These are phyloP conservation scores for Amblyraja radiata DNA, from an alignment of 2,797 vertebrate genomes.

Conservation along the genomic window DNA sequence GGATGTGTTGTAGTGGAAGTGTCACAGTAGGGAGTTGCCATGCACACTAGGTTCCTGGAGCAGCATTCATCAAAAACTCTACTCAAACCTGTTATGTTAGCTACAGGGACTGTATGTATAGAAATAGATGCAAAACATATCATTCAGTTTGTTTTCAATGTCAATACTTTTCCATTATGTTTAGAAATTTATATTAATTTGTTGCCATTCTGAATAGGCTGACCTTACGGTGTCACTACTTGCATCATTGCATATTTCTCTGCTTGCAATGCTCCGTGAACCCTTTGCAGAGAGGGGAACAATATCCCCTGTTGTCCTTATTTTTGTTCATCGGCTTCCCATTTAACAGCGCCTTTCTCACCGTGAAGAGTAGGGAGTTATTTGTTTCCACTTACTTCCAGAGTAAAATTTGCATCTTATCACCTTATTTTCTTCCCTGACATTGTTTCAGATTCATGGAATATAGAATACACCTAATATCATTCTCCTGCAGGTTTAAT, in stretches of 20 bases:
- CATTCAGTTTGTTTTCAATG: neutral
- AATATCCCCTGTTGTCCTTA: neutral
- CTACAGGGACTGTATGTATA: neutral
- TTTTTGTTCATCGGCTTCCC: neutral
- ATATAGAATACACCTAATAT: neutral
- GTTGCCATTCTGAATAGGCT: neutral
- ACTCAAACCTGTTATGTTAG: neutral
- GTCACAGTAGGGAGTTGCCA: neutral
- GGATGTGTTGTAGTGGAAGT: neutral
- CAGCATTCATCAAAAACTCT: slow-evolving; percentile 23
- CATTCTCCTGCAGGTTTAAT: neutral
- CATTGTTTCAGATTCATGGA: neutral
- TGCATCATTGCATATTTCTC: neutral
- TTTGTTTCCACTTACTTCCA: neutral
- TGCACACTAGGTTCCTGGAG: neutral
- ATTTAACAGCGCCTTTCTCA: neutral
- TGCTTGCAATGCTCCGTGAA: neutral
- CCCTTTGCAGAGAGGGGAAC: neutral
- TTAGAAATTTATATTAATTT: neutral
- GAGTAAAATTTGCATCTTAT: slow-evolving; percentile 24
- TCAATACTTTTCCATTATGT: neutral
- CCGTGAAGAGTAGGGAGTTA: neutral
- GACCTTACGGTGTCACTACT: neutral
- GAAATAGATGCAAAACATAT: neutral
- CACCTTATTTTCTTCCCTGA: neutral